A percentile compares a stretch with the other conserved stretches of the same genome.
These are phyloP conservation scores for Lissocephala sabroskyi DNA, from an alignment of 2,888 invertebrate genomes.

Conservation along the genomic window DNA sequence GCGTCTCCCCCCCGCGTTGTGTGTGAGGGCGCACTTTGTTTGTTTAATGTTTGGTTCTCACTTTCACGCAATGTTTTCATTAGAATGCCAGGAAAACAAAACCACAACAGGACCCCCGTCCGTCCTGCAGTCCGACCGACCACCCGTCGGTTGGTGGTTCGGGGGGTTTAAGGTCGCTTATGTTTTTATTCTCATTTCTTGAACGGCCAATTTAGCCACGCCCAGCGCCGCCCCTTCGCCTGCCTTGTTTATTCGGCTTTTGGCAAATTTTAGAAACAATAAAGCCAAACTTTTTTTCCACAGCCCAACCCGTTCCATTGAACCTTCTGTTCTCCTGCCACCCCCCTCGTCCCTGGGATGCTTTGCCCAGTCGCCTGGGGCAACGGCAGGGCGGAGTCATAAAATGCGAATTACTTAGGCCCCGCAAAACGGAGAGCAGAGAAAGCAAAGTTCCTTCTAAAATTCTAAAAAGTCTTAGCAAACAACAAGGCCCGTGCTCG, in stretches of 20 bases:
- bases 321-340: too few relatives aligned
- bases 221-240: background rate
- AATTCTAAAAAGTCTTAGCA: slow-evolving; percentile 31
- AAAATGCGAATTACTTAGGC: slow-evolving; percentile 44
- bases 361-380: background rate
- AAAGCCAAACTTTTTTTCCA: slow-evolving; percentile 48
- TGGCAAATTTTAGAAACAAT: slow-evolving; percentile 60
- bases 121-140: too few relatives aligned
- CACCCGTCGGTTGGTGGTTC: too few relatives aligned
- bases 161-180: slow-evolving; percentile 36
- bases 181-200: slow-evolving; percentile 51
- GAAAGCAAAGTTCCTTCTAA: slow-evolving; percentile 27
- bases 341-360: too few relatives aligned
- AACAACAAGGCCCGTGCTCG: too few relatives aligned
- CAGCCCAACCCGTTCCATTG: too few relatives aligned
- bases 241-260: slow-evolving; percentile 47
- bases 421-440: slow-evolving; percentile 35
- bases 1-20: background rate
- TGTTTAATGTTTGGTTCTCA: slow-evolving; percentile 56
- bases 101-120: slow-evolving; percentile 1
- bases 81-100: slow-evolving; percentile 30
- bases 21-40: slow-evolving; percentile 33
- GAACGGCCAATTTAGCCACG: slow-evolving; percentile 4
- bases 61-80: slow-evolving; percentile 59
- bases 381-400: slow-evolving; percentile 23